A percentile compares a stretch with the other conserved stretches of the same genome.
Conservation (phyloP, 2,113 vertebrate genomes). For the Sinocyclocheilus grahami region DNA sequence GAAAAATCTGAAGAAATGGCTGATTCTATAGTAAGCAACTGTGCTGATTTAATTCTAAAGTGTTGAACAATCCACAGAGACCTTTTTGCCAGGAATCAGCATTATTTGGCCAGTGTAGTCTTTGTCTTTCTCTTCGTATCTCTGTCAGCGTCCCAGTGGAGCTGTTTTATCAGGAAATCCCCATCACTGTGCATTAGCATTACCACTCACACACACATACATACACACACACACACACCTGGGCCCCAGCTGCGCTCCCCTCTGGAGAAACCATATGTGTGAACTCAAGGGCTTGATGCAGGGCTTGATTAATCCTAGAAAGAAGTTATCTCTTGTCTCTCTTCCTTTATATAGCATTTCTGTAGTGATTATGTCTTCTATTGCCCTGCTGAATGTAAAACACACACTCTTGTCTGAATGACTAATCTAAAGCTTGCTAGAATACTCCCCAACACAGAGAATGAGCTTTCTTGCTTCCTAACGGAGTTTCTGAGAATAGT, state of each 20-base stretch:
- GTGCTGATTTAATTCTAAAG: not conserved
- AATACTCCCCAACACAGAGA: not conserved
- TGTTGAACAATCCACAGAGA: conserved; percentile 7
- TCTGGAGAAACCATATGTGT: conserved; percentile 11
- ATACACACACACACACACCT: conserved; percentile 20
- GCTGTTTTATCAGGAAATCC: conserved; percentile 24
- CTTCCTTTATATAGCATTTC: not conserved
- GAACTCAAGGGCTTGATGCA: conserved; percentile 4
- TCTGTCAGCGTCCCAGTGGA: conserved; percentile 1
- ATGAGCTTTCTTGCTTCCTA: not conserved
- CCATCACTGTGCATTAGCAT: conserved; percentile 21
- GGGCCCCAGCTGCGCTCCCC: not conserved
- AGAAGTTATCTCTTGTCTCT: not conserved
- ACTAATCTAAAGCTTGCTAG: not conserved
- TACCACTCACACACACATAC: not conserved
- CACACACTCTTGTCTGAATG: not conserved
- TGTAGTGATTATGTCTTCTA: not conserved
- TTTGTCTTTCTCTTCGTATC: conserved; percentile 36
- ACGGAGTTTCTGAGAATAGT: not conserved
- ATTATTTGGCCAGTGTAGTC: conserved; percentile 17
- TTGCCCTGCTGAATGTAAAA: conserved; percentile 15
- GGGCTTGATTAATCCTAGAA: conserved; percentile 7
- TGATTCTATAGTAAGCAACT: conserved; percentile 21
- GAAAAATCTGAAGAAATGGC: not conserved
- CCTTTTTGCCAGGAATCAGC: not conserved